Percentiles rank a stretch among this genome's conserved stretches.
Conservation (phyloP, 2,113 vertebrate genomes). For the Phoenicopterus ruber region DNA sequence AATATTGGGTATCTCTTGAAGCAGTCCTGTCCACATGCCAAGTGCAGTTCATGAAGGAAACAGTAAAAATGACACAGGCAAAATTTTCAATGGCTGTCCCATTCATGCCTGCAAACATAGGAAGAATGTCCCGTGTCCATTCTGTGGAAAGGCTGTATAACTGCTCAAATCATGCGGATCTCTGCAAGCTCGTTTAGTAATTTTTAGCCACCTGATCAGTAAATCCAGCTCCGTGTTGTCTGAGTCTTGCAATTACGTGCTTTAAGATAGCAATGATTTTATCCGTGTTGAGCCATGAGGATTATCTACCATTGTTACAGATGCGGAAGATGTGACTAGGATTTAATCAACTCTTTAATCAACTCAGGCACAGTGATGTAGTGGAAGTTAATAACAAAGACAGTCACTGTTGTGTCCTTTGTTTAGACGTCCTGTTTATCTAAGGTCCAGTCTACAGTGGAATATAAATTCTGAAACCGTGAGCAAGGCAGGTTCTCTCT, state of each 20-base stretch:
- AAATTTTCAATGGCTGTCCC: conserved; percentile 58
- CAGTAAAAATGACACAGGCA: conserved; percentile 51
- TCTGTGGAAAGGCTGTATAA: background rate
- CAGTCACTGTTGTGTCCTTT: background rate
- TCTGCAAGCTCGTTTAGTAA: background rate
- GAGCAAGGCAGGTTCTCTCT: background rate
- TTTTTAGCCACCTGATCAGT: background rate
- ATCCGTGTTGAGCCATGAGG: background rate
- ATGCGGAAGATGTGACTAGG: background rate
- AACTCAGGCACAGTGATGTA: background rate
- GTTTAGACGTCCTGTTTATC: background rate
- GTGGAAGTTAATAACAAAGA: background rate
- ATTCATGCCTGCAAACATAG: conserved; percentile 21
- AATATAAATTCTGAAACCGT: background rate
- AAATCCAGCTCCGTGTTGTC: background rate
- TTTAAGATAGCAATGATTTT: background rate
- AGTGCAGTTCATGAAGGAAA: conserved; percentile 69
- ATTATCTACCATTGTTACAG: background rate
- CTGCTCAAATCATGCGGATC: background rate
- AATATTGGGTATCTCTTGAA: conserved; percentile 59
- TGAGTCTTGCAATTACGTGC: background rate
- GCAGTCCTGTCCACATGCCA: conserved; percentile 35
- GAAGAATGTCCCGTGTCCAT: background rate
- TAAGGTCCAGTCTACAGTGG: background rate
- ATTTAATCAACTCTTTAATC: background rate